Conservation (phyloP, 2,113 vertebrate genomes). For the Osmerus mordax region DNA sequence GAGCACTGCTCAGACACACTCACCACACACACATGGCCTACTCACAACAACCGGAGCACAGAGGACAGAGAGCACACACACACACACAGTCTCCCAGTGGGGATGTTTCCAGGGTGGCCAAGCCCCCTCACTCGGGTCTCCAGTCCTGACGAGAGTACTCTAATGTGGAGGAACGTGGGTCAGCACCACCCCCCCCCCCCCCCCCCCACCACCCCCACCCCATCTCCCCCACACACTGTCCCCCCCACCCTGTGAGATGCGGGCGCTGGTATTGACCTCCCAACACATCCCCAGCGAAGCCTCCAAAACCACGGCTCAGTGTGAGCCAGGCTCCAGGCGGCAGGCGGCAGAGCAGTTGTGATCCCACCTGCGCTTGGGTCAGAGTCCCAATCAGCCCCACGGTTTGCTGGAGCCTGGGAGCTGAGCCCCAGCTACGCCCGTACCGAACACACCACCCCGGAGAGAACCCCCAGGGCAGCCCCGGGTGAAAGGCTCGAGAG, state of each 20-base stretch:
- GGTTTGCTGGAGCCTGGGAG: no score
- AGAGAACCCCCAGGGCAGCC: no score
- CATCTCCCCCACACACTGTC: neutral
- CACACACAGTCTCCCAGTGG: slow-evolving; percentile 34
- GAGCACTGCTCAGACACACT: slow-evolving; percentile 37
- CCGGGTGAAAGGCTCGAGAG: no score
- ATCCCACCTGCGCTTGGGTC: no score
- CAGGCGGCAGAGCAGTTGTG: no score
- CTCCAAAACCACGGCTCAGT: neutral
- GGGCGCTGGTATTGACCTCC: slow-evolving; percentile 63
- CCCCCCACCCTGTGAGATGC: slow-evolving; percentile 37
- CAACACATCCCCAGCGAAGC: slow-evolving; percentile 43
- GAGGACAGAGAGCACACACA: neutral
- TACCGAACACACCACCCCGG: no score
- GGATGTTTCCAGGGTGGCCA: slow-evolving; percentile 51
- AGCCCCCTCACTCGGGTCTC: slow-evolving; percentile 55
- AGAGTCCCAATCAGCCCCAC: no score
- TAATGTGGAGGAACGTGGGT: slow-evolving; percentile 66
- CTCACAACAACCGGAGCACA: no score
- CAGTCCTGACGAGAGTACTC: slow-evolving; percentile 63
- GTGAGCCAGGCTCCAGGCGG: no score
- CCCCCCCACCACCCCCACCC: slow-evolving; percentile 28
- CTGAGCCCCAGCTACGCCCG: no score
- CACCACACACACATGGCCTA: neutral
- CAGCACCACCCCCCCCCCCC: slow-evolving; percentile 34